Evolutionary conservation across 1,140 invertebrate species (phyloP), one percentile per base, ranked within the genome.

Genomic region (Bombus terrestris): DNA sequence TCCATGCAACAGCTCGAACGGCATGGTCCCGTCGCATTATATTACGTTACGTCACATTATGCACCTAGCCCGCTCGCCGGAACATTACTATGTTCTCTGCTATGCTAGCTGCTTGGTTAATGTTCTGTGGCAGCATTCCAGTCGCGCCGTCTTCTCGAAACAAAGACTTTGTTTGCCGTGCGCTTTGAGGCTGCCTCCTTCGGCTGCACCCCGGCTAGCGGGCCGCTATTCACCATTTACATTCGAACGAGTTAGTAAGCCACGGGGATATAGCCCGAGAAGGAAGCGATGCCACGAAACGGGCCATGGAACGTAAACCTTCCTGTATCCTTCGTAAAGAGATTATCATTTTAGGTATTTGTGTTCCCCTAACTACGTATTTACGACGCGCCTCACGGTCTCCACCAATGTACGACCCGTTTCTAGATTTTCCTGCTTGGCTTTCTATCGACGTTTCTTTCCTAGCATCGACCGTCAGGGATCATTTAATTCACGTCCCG

Each of bases 71-170:
- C 28, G 37, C 39, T 18, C 68, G 64, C 64, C 78, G 78, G 64
- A 85, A 88, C 91, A 86, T 87, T 90, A 88, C 91, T 89, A 92
- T 73, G 89, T 86, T 88, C 89, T 89, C 86, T 72, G 92, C 90
- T 91, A 93, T 91, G 91, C 88, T 88, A 79, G 39, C 89, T 91
- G 90, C 80, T 80, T 90, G 91, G 88, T 93, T 93, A 93, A 93
- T 93, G 92, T 93, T 93, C 92, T 92, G 88, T 91, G 91, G 86
- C 91, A 90, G 75, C 86, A 89, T 92, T 89, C 89, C 81, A 76
- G 87, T 76, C 78, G 84, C 87, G 87, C 88, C 89, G 87, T 89
- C 89, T 89, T 89, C 86, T 64, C 87, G 86, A 88, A 91, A 92
- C 91, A 91, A 92, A 92, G 90, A 90, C 88, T 84, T 88, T 83